Evolutionary conservation across 2,888 invertebrate species (phyloP), one percentile per base, ranked within the genome.

Genomic region (Tachystola acroxantha): DNA sequence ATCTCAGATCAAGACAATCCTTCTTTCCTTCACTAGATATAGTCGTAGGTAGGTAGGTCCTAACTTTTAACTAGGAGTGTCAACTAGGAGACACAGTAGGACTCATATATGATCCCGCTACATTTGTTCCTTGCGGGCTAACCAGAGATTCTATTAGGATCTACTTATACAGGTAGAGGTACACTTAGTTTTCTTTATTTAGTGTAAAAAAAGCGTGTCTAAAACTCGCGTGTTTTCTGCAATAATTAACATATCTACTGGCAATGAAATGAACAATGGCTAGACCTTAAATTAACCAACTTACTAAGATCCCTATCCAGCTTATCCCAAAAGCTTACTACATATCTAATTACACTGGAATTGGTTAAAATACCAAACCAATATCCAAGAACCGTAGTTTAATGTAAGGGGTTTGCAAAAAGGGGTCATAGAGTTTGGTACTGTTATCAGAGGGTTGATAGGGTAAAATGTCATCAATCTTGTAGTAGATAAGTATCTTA

Each of bases 381-480:
- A n/a, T 24, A n/a, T n/a, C n/a, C n/a, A n/a, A 24, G 24, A n/a
- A n/a, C 24, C n/a, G 1, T n/a, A n/a, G n/a, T 24, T 9, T n/a
- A n/a, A n/a, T 24, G n/a, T 7, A n/a, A n/a, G 2, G n/a, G n/a
- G 27, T 27, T 3, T 27, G 5, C 11, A 27, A 27, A 10, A 1
- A 27, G 6, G 10, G 12, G 27, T 27, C 12, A 11, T 11, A 4
- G 12, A 2, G 27, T 1, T 5, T 27, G 11, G 2, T 12, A 5
- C 11, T 10, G 13, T 28, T 20, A 19, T n/a, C 3, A 13, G 12
- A 14, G 11, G 7, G n/a, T 11, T 26, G 36, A 36, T 36, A 25
- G 30, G 39, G 24, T 16, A 24, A 34, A 36, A 29, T 40, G 42
- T 40, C 42, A 43, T 39, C 43, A 40, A 39, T 46, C 42, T 40